These are phyloP conservation scores for Aromia moschata DNA, from an alignment of 2,888 invertebrate species.

Conservation along the genomic window DNA sequence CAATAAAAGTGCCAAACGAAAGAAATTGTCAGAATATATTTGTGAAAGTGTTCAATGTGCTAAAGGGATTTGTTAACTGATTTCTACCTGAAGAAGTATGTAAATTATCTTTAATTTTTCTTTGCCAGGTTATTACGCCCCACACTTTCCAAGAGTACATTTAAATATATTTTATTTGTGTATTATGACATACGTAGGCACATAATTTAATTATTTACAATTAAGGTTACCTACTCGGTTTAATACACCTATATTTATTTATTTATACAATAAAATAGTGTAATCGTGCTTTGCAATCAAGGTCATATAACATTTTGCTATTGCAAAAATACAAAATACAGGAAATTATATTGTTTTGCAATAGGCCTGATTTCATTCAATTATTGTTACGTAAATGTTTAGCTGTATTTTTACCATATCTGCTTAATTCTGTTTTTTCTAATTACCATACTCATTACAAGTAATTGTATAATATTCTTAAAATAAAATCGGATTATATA, in stretches of 20 bases:
- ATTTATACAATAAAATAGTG: conserved; percentile 37
- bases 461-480: too few relatives aligned
- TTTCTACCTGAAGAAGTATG: conserved; percentile 40
- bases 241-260: conserved; percentile 23
- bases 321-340: conserved; percentile 45
- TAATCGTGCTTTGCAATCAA: conserved; percentile 44
- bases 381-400: conserved; percentile 21
- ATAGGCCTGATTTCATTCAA: conserved; percentile 13
- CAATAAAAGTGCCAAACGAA: conserved; percentile 4
- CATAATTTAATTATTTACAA: background rate
- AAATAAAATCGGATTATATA: too few relatives aligned
- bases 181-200: conserved; percentile 14
- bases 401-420: conserved; percentile 11
- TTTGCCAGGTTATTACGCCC: background rate
- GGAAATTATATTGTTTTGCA: conserved; percentile 42
- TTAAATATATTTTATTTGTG: conserved; percentile 4
- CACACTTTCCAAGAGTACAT: conserved; percentile 1
- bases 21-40: conserved; percentile 8
- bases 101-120: conserved; percentile 28
- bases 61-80: conserved; percentile 39
- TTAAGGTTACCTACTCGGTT: background rate
- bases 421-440: too few relatives aligned
- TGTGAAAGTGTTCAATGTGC: conserved; percentile 31
- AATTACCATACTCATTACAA: too few relatives aligned
- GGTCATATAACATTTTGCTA: conserved; percentile 43